Evolutionary conservation across 2,113 vertebrate genomes (phyloP).

Genomic region (Nerophis lumbriciformis): DNA sequence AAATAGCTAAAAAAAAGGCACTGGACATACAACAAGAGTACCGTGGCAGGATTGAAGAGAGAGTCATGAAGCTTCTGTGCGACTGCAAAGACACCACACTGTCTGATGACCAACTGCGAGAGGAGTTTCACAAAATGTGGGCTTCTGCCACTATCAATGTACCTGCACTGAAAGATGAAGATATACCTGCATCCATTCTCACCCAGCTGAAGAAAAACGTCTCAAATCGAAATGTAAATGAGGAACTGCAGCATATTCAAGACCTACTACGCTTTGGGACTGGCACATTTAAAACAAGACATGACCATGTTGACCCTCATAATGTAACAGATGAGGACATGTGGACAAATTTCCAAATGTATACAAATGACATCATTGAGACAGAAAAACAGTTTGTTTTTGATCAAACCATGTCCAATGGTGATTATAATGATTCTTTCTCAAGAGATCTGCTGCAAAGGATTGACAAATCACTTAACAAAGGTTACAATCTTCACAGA

Average conservation of each 20-base stretch:
- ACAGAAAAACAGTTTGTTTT: slow-evolving; percentile 4
- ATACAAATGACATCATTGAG: slow-evolving; percentile 11
- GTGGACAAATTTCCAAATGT: not conserved
- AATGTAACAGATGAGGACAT: not conserved
- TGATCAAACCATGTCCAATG: slow-evolving; percentile 9
- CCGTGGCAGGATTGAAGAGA: slow-evolving; percentile 35
- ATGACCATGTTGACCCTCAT: not conserved
- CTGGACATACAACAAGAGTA: slow-evolving; percentile 27
- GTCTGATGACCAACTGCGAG: slow-evolving; percentile 4
- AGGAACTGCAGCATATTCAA: not conserved
- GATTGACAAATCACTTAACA: slow-evolving; percentile 22
- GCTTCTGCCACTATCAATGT: not conserved
- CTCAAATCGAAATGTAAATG: not conserved
- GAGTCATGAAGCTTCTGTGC: slow-evolving; percentile 36
- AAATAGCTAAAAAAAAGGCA: slow-evolving; percentile 14
- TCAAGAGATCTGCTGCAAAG: slow-evolving; percentile 33
- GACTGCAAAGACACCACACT: not conserved
- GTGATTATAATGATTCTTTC: slow-evolving; percentile 48
- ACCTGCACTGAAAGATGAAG: not conserved
- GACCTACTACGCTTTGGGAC: not conserved
- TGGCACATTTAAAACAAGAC: not conserved
- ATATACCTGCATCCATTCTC: slow-evolving; percentile 33
- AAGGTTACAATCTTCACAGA: accelerated
- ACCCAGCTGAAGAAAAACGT: slow-evolving; percentile 31
- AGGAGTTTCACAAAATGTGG: slow-evolving; percentile 67